phyloP scores from a whole-genome alignment of 2,113 vertebrate species.

The Xenopus borealis region DNA sequence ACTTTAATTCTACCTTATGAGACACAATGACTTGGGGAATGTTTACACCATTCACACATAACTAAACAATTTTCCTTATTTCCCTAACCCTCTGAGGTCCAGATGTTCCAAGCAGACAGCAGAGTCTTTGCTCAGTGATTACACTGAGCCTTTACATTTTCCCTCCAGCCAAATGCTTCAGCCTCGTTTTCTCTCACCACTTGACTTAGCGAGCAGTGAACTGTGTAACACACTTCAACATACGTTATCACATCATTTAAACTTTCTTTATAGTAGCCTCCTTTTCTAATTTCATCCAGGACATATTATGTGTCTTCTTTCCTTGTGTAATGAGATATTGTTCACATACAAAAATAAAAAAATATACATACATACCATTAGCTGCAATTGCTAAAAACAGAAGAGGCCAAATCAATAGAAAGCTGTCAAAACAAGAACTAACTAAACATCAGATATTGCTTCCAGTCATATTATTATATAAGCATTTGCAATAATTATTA shows the following conservation, averaged over 20 bases:
- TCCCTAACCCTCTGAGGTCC: background rate
- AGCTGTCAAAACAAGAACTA: constrained; percentile 13
- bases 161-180: background rate
- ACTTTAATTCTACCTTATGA: background rate
- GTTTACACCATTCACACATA: background rate
- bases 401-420: constrained; percentile 17
- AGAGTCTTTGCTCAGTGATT: background rate
- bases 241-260: background rate
- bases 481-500: constrained; percentile 11
- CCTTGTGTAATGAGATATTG: too few species aligned
- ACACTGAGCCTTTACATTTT: background rate
- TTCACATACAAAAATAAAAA: too few species aligned
- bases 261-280: background rate
- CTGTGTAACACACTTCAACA: background rate
- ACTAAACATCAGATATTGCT: background rate
- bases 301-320: too few species aligned
- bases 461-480: constrained; percentile 21
- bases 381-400: constrained; percentile 1
- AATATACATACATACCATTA: too few species aligned
- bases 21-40: background rate
- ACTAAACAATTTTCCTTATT: background rate
- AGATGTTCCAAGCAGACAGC: background rate
- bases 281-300: too few species aligned
- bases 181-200: background rate
- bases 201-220: background rate